These are phyloP conservation scores for Parasteatoda tepidariorum DNA, from an alignment of 1,140 invertebrate species.

Conservation along the genomic window DNA sequence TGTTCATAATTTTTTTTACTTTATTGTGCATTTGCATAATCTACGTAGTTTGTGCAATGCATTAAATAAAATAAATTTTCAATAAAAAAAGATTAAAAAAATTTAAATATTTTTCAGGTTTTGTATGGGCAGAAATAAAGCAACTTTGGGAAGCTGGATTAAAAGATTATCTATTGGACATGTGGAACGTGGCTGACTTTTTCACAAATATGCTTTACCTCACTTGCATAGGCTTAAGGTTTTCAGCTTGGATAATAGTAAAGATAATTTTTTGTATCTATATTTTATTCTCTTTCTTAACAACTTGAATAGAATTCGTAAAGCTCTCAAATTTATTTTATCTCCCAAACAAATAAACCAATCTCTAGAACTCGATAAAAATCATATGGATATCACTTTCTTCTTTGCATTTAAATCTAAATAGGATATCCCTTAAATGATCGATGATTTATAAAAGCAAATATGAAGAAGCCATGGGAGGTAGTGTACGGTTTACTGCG, in stretches of 20 bases:
- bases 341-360: too few species aligned
- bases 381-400: too few species aligned
- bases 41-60: neutral
- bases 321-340: too few species aligned
- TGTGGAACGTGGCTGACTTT: constrained; percentile 98
- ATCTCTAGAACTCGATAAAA: too few species aligned
- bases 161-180: constrained; percentile 88
- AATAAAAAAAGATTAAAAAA: too few species aligned
- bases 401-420: too few species aligned
- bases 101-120: constrained; percentile 74
- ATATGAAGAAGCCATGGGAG: too few species aligned
- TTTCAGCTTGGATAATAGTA: constrained; percentile 76
- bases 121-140: constrained; percentile 89
- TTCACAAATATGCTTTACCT: constrained; percentile 94
- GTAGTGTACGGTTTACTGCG: too few species aligned
- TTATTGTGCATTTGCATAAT: neutral
- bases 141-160: constrained; percentile 88
- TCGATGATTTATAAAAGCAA: too few species aligned
- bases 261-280: constrained; percentile 9
- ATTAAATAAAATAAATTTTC: neutral
- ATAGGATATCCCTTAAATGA: too few species aligned
- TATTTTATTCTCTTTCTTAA: neutral
- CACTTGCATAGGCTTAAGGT: constrained; percentile 85
- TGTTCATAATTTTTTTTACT: neutral
- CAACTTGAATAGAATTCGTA: neutral